Evolutionary conservation across 92 coral and sea anemone genomes (phyloP), one percentile per base, ranked within the genome.

Genomic region (Meandrina meandrites): DNA sequence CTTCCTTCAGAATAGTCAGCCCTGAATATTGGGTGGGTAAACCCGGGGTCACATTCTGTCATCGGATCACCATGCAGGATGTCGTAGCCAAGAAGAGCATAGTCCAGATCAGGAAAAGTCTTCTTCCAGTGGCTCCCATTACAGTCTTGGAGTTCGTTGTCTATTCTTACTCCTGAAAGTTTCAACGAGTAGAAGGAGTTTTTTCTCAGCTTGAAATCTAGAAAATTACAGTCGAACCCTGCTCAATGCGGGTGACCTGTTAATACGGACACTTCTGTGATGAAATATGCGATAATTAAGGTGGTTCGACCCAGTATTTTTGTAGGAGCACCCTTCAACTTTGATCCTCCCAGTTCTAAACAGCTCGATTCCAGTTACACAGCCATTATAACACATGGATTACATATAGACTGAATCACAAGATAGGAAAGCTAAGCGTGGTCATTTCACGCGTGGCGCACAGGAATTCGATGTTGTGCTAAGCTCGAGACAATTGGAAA

Each of bases 31-130:
- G 79, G 87, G 50, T 84, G 87, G 14, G 31, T 86, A 45, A 79
- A 68, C 12, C 89, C 89, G 1, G 89, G 89, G 22, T 78, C 89
- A 14, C 89, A 75, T 66, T 73, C 89, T 9, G 84, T 48, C 18
- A 66, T 8, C 0, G 89, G 89, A 68, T 86, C 45, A 42, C 89
- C 89, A 48, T 14, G 50, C 2, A 78, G 51, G 81, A 86, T 67
- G 34, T 86, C 89, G 57, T 86, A 86, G 28, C 89, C 84, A 60
- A 71, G 58, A 27, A 86, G 70, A 24, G 79, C 75, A 40, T 72
- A 84, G 71, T 84, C 87, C 36, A 73, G 87, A n/a, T 84, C 79
- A 37, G 84, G 69, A 32, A 80, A 80, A 16, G 84, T 67, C 56
- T 80, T 80, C 56, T 80, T 80, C 72, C 75, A 80, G 10, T 80